A percentile compares a stretch with the other conserved stretches of the same genome.
phyloP scores from a whole-genome alignment of 2,888 invertebrate species.

The Pollenia amentaria region DNA sequence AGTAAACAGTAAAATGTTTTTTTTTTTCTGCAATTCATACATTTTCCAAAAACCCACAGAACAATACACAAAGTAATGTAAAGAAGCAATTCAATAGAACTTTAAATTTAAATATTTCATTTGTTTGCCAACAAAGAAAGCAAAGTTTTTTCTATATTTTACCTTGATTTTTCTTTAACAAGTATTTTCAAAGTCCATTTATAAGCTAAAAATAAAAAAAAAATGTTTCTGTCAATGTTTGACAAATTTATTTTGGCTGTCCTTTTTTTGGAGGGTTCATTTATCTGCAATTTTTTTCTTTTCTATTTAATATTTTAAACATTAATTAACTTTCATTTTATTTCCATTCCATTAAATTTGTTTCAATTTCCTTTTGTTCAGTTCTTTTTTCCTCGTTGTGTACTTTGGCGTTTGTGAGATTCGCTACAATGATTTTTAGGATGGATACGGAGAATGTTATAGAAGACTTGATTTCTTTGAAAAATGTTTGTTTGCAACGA shows the following conservation, averaged over 20 bases:
- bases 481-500: no score
- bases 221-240: conserved; percentile 27
- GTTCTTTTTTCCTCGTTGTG: neutral
- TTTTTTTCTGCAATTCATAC: neutral
- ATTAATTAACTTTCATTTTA: conserved; percentile 68
- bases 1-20: conserved; percentile 78
- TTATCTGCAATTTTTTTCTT: neutral
- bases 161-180: neutral
- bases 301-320: conserved; percentile 56
- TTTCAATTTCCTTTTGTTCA: conserved; percentile 50
- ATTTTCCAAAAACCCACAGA: conserved; percentile 31
- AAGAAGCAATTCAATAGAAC: neutral
- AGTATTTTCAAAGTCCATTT: neutral
- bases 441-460: neutral
- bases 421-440: conserved; percentile 18
- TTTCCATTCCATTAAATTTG: conserved; percentile 69
- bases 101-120: no score
- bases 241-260: conserved; percentile 34
- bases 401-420: conserved; percentile 7
- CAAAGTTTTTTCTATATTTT: neutral
- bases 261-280: neutral
- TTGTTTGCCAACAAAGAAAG: no score
- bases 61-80: conserved; percentile 10
- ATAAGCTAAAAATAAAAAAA: neutral
- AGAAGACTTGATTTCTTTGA: no score